A percentile compares a stretch with the other conserved stretches of the same genome.
These are phyloP conservation scores for Zelleria hepariella DNA, from an alignment of 2,888 invertebrate genomes.

Conservation along the genomic window DNA sequence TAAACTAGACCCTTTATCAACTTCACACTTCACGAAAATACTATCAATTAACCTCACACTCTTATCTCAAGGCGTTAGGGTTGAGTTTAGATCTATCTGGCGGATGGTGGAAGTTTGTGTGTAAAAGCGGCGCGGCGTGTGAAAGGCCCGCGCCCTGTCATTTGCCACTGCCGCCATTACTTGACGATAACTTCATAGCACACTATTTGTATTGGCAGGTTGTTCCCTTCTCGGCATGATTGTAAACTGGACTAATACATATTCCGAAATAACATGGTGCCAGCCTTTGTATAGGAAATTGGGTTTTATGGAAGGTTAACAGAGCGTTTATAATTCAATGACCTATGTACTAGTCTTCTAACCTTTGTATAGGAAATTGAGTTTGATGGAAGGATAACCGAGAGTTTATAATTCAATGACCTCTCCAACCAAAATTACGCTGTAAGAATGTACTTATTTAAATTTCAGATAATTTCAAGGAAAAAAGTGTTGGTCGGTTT, in stretches of 20 bases:
- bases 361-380: too few species aligned
- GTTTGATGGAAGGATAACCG: too few species aligned
- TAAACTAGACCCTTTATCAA: background rate
- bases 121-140: conserved; percentile 25
- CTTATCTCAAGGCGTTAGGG: background rate
- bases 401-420: too few species aligned
- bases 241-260: background rate
- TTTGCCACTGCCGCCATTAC: conserved; percentile 35
- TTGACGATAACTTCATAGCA: conserved; percentile 15
- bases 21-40: background rate
- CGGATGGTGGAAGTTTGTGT: background rate
- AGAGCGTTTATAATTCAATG: too few species aligned
- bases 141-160: conserved; percentile 36
- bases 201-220: background rate
- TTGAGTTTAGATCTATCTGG: background rate
- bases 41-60: background rate
- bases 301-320: background rate
- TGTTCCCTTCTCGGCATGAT: background rate
- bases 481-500: too few species aligned
- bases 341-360: too few species aligned
- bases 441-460: too few species aligned
- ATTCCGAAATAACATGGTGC: background rate
- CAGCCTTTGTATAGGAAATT: too few species aligned
- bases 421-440: too few species aligned
- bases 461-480: too few species aligned